phyloP scores from a whole-genome alignment of 2,113 vertebrate species.

The Phylloscopus trochiloides region DNA sequence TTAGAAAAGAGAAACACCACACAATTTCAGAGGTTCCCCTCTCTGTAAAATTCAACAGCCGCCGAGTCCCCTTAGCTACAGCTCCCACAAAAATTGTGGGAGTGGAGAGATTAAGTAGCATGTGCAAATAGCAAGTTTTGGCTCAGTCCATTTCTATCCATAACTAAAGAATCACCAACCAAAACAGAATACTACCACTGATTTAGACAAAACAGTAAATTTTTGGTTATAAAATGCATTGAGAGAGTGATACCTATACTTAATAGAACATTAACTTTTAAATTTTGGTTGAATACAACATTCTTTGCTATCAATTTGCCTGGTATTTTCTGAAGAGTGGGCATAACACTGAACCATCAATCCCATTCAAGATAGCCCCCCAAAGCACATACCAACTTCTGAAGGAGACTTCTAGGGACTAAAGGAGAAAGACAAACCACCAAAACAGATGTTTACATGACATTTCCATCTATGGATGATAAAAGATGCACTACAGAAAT shows the following conservation, averaged over 20 bases:
- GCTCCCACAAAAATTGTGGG: background rate
- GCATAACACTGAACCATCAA: background rate
- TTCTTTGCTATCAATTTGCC: background rate
- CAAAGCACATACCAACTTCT: background rate
- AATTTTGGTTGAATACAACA: background rate
- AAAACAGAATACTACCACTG: background rate
- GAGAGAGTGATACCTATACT: rapidly evolving
- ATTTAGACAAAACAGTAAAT: background rate
- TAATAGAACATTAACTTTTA: background rate
- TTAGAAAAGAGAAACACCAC: background rate
- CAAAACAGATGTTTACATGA: background rate
- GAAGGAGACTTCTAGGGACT: background rate
- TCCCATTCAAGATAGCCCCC: background rate
- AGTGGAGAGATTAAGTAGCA: background rate
- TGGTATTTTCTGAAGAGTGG: background rate
- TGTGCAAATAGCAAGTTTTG: background rate
- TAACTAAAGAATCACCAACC: background rate
- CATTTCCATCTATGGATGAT: background rate
- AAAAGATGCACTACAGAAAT: background rate
- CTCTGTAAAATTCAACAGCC: background rate
- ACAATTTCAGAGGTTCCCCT: background rate
- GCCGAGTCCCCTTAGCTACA: rapidly evolving
- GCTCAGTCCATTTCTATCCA: background rate
- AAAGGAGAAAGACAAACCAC: background rate
- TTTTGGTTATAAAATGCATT: background rate